Evolutionary conservation across 2,797 vertebrate species (phyloP).

Genomic region (Gadopsis bispinosus): DNA sequence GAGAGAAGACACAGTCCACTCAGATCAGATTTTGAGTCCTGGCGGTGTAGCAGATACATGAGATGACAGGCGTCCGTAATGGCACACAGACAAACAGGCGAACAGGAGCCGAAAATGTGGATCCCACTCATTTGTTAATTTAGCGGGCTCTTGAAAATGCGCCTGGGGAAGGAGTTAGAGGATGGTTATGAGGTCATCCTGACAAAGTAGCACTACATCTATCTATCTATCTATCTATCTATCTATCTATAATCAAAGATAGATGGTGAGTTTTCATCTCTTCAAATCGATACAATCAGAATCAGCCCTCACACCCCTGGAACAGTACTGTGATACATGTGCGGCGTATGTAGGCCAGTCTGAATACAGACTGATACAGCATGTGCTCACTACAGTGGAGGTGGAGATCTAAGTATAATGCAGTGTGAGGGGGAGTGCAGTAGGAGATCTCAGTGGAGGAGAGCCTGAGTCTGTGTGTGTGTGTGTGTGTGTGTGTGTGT

Average conservation of each 20-base stretch:
- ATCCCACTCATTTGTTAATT: conserved; percentile 69
- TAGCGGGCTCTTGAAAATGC: conserved; percentile 58
- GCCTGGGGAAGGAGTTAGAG: conserved; percentile 54
- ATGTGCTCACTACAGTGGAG: conserved; percentile 80
- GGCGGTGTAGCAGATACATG: conserved; percentile 45
- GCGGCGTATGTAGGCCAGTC: conserved; percentile 76
- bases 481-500: conserved; percentile 1
- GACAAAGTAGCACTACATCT: conserved; percentile 61
- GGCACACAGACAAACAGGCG: conserved; percentile 46
- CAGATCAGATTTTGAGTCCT: conserved; percentile 44
- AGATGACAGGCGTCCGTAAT: conserved; percentile 50
- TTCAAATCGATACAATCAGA: conserved; percentile 50
- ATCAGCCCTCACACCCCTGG: conserved; percentile 57
- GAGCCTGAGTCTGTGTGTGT: conserved; percentile 56
- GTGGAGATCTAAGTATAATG: conserved; percentile 84
- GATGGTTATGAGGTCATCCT: conserved; percentile 75
- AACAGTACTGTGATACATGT: conserved; percentile 62
- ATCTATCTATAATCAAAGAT: conserved; percentile 22
- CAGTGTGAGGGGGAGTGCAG: conserved; percentile 79
- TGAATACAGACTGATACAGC: conserved; percentile 77
- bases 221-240: conserved; percentile 31
- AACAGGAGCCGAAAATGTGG: conserved; percentile 51
- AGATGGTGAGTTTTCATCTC: conserved; percentile 19
- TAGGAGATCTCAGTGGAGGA: conserved; percentile 78
- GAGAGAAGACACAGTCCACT: conserved; percentile 20